Base-by-base conservation (phyloP, 2,797 vertebrate species). In the Echeneis naucrates region DNA sequence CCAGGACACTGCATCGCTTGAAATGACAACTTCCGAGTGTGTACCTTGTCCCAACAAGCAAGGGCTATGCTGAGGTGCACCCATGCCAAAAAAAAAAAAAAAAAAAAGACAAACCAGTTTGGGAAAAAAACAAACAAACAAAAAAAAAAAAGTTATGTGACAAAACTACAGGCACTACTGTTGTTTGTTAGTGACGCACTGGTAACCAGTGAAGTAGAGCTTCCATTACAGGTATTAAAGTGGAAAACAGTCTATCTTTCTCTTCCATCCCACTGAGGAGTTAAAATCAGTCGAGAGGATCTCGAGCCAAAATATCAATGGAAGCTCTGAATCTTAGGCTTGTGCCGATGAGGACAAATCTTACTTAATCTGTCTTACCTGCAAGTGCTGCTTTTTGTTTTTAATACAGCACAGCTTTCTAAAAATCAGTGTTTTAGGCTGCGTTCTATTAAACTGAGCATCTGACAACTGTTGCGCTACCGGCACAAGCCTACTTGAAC, bases 241-340 rank as follows among this genome's bases (percentile, higher is more conserved):
- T 63, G 50, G 21, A 27, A 16, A 58, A 35, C 14, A 26, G 4
- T 1, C 11, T 3, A 21, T 26, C 7, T 51, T 52, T 60, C 17
- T 62, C 32, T 16, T 71, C 12, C 5, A 45, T 75, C 78, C 44
- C 55, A 61, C 35, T 9, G 57, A 69, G 62, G 23, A 40, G 50
- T 2, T 51, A 16, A 26, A 47, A 26, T 44, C 52, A 19, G 35
- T 10, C 53, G 24, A 19, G 57, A 74, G 32, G 45, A 68, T 55
- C 55, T 64, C 1, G 5, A 40, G 44, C 24, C 55, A 64, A 51
- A 50, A 37, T 47, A 59, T 88, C 77, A 94, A 92, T 83, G 86
- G 90, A 93, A 94, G 93, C 89, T 94, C 87, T 88, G 42, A 73
- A 33, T 38, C 40, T 80, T 64, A 87, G 88, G 86, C 88, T 90